A percentile compares a stretch with the other conserved stretches of the same genome.
These are phyloP conservation scores for Macaria notata DNA, from an alignment of 2,888 invertebrate genomes.

Conservation along the genomic window DNA sequence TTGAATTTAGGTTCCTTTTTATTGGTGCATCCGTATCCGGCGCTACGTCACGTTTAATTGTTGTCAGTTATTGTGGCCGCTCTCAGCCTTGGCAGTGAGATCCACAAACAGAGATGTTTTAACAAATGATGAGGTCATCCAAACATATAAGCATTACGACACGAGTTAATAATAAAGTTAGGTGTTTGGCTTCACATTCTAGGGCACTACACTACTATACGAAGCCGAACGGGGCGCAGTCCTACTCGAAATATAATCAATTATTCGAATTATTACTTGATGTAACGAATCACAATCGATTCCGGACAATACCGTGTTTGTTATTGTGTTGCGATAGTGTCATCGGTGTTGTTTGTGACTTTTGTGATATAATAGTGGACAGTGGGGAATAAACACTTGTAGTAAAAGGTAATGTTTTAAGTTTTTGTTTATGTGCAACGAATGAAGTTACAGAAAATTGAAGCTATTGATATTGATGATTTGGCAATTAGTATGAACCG, in stretches of 20 bases:
- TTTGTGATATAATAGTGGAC: not conserved
- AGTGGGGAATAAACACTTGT: slow-evolving; percentile 1
- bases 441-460: no score
- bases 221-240: slow-evolving; percentile 43
- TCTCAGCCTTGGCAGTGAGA: slow-evolving; percentile 53
- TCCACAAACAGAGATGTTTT: slow-evolving; percentile 49
- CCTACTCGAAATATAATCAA: slow-evolving; percentile 34
- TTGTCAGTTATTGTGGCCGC: slow-evolving; percentile 27
- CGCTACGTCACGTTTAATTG: slow-evolving; percentile 35
- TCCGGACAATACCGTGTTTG: slow-evolving; percentile 8
- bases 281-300: slow-evolving; percentile 32
- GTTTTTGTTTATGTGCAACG: no score
- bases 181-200: slow-evolving; percentile 64
- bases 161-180: slow-evolving; percentile 68
- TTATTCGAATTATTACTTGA: slow-evolving; percentile 4
- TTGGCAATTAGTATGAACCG: no score
- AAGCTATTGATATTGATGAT: no score
- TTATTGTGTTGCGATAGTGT: slow-evolving; percentile 20
- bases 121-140: slow-evolving; percentile 66
- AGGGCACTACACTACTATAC: slow-evolving; percentile 58
- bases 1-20: no score
- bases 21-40: slow-evolving; percentile 1
- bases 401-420: no score
- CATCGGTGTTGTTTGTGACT: slow-evolving; percentile 1
- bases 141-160: slow-evolving; percentile 54